phyloP scores from a whole-genome alignment of 2,797 vertebrate species.

The Triplophysa bombifrons region DNA sequence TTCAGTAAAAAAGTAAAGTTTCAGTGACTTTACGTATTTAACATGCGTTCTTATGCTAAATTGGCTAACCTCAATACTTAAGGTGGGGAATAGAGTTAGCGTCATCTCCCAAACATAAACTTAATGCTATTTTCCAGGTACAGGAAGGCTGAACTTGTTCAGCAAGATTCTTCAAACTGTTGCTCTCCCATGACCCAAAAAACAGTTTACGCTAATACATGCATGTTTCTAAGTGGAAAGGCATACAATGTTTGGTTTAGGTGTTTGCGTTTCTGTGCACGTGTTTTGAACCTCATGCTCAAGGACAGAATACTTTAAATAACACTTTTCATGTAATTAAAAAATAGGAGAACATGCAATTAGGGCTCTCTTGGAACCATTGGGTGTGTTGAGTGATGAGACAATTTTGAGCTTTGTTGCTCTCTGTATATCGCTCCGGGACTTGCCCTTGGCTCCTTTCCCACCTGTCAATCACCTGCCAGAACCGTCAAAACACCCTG shows the following conservation, averaged over 20 bases:
- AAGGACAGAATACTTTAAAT: background rate
- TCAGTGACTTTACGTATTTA: background rate
- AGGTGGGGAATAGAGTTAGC: background rate
- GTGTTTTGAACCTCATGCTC: background rate
- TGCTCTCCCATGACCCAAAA: background rate
- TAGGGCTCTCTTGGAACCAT: background rate
- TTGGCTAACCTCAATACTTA: background rate
- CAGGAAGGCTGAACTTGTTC: background rate
- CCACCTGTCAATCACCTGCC: conserved; percentile 41
- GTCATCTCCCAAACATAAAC: background rate
- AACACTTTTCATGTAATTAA: background rate
- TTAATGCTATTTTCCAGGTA: background rate
- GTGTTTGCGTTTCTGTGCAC: background rate
- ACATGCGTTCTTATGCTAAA: too few relatives aligned
- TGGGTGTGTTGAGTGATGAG: conserved; percentile 43
- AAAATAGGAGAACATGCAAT: conserved; percentile 12
- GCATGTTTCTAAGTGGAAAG: background rate
- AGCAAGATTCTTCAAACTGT: background rate
- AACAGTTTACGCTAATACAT: background rate
- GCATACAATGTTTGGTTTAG: background rate
- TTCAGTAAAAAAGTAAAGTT: too few relatives aligned
- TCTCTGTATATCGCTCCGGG: conserved; percentile 17
- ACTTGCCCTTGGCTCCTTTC: conserved; percentile 30
- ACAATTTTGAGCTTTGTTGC: conserved; percentile 41
- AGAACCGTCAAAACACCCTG: conserved; percentile 31